Conservation (phyloP, 2,888 invertebrate genomes). For the Cryptocheilus praepositus region DNA sequence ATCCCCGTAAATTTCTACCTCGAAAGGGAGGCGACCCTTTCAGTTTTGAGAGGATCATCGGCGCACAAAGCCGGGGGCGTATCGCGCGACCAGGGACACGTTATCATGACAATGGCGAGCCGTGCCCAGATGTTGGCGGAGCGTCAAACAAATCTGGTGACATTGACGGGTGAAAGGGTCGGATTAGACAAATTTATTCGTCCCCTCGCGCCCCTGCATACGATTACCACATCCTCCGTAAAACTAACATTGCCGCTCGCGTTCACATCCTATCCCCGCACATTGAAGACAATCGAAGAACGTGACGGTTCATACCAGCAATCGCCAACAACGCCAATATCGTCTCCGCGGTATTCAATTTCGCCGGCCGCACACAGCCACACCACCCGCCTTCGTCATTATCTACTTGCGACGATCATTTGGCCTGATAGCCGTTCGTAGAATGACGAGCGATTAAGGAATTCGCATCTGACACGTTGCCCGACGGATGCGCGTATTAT, state of each 20-base stretch:
- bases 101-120: slow-evolving; percentile 22
- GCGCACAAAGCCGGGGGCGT: slow-evolving; percentile 7
- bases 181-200: slow-evolving; percentile 12
- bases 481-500: slow-evolving; percentile 7
- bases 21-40: slow-evolving; percentile 20
- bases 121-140: slow-evolving; percentile 12
- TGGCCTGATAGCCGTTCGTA: too few relatives aligned
- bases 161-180: slow-evolving; percentile 3
- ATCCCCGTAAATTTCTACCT: slow-evolving; percentile 17
- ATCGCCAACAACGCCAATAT: too few relatives aligned
- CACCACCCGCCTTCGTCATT: too few relatives aligned
- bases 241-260: too few relatives aligned
- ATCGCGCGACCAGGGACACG: slow-evolving; percentile 4
- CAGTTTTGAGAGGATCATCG: slow-evolving; percentile 29
- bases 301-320: neutral
- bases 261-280: too few relatives aligned
- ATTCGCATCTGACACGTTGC: too few relatives aligned
- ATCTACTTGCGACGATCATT: too few relatives aligned
- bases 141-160: slow-evolving; percentile 17
- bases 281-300: neutral
- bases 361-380: too few relatives aligned
- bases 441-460: too few relatives aligned
- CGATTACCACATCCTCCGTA: neutral
- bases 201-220: neutral
- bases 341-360: too few relatives aligned